Evolutionary conservation across 2,797 vertebrate genomes (phyloP).

Genomic region (Ctenopoma kingsleyae): DNA sequence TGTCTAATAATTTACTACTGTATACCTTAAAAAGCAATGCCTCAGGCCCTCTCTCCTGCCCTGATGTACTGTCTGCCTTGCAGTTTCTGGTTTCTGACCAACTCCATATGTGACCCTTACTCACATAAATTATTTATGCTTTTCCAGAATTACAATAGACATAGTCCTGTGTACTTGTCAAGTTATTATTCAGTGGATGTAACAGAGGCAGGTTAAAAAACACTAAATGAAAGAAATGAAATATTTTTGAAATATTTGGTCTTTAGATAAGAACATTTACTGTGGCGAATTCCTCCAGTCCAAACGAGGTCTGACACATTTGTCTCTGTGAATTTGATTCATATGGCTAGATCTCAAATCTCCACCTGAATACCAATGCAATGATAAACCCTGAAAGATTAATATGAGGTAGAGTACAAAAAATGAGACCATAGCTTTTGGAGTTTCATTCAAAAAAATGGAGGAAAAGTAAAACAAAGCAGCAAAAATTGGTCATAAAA

Average conservation of each 20-base stretch:
- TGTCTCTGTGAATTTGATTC: slow-evolving; percentile 49
- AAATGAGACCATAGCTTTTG: slow-evolving; percentile 57
- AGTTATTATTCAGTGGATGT: slow-evolving; percentile 20
- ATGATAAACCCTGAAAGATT: slow-evolving; percentile 44
- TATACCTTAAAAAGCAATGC: slow-evolving; percentile 19
- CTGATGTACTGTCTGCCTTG: slow-evolving; percentile 36
- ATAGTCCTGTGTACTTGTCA: slow-evolving; percentile 25
- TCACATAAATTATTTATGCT: slow-evolving; percentile 62
- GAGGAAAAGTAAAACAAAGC: slow-evolving; percentile 78
- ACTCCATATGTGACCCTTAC: slow-evolving; percentile 46
- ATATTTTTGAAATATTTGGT: slow-evolving; percentile 39
- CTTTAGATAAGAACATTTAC: slow-evolving; percentile 40
- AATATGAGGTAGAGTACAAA: slow-evolving; percentile 47
- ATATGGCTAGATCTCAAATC: slow-evolving; percentile 46
- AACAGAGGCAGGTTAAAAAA: slow-evolving; percentile 42
- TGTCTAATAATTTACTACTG: slow-evolving; percentile 27
- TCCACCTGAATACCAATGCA: slow-evolving; percentile 50
- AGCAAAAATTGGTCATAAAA: slow-evolving; percentile 87
- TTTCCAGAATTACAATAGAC: slow-evolving; percentile 56
- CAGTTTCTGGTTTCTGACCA: slow-evolving; percentile 49
- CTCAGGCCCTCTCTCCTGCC: slow-evolving; percentile 13
- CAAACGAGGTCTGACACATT: slow-evolving; percentile 55
- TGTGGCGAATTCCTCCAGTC: slow-evolving; percentile 25
- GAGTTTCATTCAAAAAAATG: slow-evolving; percentile 80
- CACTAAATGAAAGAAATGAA: slow-evolving; percentile 34